A percentile compares a stretch with the other conserved stretches of the same genome.
Conservation (phyloP, 1,140 invertebrate species). For the Copidosoma floridanum region DNA sequence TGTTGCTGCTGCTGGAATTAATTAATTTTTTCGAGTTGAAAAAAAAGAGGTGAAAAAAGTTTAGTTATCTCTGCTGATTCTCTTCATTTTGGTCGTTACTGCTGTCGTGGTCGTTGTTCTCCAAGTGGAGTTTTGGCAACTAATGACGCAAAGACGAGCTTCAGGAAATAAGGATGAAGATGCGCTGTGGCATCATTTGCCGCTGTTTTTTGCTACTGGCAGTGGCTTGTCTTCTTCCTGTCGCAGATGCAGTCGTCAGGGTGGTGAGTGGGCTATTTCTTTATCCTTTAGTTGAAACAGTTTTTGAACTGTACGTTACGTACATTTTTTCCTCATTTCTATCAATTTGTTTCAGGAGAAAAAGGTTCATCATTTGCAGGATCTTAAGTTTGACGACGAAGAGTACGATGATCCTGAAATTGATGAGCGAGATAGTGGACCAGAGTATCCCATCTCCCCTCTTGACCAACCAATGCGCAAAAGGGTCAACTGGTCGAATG, state of each 20-base stretch:
- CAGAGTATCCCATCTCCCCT: conserved; percentile 11
- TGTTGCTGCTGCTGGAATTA: too few species aligned
- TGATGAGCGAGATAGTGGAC: conserved; percentile 22
- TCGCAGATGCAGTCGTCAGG: not conserved
- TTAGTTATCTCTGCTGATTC: too few species aligned
- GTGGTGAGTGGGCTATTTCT: not conserved
- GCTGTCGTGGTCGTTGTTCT: too few species aligned
- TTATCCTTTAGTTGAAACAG: not conserved
- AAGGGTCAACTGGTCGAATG: not conserved
- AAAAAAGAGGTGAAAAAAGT: too few species aligned
- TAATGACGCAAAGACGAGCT: conserved; percentile 15
- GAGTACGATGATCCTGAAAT: conserved; percentile 25
- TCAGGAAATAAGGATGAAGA: conserved; percentile 8
- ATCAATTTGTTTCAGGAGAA: too few species aligned
- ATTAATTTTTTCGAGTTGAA: too few species aligned
- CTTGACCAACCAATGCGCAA: conserved; percentile 12
- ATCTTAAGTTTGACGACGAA: conserved; percentile 20
- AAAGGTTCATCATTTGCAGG: conserved; percentile 21
- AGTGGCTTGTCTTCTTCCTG: not conserved
- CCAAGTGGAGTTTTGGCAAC: too few species aligned
- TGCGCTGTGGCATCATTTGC: not conserved
- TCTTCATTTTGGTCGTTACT: too few species aligned
- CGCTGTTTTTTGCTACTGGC: not conserved
- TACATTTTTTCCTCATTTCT: too few species aligned
- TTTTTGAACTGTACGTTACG: not conserved